A percentile compares a stretch with the other conserved stretches of the same genome.
phyloP scores from a whole-genome alignment of 2,797 vertebrate species.

The Echiichthys vipera region DNA sequence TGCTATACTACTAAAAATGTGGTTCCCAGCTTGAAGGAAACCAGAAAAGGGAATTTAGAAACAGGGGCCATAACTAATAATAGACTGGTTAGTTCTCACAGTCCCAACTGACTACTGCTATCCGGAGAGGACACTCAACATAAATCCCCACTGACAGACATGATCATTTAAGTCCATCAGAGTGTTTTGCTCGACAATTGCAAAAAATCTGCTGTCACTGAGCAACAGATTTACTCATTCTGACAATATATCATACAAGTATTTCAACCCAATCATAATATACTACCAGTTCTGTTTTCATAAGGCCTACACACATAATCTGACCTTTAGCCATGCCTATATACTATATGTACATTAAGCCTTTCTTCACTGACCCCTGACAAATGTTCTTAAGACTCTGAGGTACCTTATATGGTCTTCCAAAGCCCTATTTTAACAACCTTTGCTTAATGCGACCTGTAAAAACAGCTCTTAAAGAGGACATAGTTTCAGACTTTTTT shows the following conservation, averaged over 20 bases:
- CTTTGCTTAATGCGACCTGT: slow-evolving; percentile 16
- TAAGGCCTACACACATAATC: slow-evolving; percentile 18
- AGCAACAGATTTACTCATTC: slow-evolving; percentile 15
- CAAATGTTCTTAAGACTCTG: slow-evolving; percentile 31
- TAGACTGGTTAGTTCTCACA: slow-evolving; percentile 62
- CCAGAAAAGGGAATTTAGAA: slow-evolving; percentile 49
- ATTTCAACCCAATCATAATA: slow-evolving; percentile 23
- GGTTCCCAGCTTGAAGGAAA: slow-evolving; percentile 55
- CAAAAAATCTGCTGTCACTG: neutral
- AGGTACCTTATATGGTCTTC: slow-evolving; percentile 27
- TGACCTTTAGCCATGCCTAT: slow-evolving; percentile 1
- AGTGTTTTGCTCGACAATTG: slow-evolving; percentile 3
- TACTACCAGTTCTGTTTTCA: slow-evolving; percentile 21
- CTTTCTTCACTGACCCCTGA: slow-evolving; percentile 10
- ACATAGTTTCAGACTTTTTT: neutral
- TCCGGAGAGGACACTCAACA: slow-evolving; percentile 51
- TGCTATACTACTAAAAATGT: slow-evolving; percentile 37
- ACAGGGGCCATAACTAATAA: slow-evolving; percentile 61
- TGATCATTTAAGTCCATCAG: slow-evolving; percentile 22
- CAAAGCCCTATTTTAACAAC: slow-evolving; percentile 20
- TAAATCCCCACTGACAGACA: slow-evolving; percentile 34
- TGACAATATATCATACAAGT: neutral
- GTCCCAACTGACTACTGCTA: slow-evolving; percentile 55
- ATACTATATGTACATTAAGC: slow-evolving; percentile 10
- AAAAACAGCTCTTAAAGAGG: slow-evolving; percentile 28